Conservation (phyloP, 2,888 invertebrate species). For the Chouioia cunea region DNA sequence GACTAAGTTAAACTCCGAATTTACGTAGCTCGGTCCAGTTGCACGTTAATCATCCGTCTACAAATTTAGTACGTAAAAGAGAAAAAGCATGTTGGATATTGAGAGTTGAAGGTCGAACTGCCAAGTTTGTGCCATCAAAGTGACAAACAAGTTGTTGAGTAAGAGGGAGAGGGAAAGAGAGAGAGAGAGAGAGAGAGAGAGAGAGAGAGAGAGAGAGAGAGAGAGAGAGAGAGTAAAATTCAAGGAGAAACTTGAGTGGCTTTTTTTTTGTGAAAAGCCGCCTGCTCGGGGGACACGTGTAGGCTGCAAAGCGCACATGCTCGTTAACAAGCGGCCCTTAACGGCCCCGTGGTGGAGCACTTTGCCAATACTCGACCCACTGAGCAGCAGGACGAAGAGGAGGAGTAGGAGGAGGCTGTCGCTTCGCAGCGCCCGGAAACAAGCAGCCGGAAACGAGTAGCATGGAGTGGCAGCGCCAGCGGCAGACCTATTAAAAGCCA, state of each 20-base stretch:
- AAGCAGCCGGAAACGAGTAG: conserved; percentile 34
- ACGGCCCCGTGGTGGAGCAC: conserved; percentile 41
- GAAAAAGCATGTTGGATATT: neutral
- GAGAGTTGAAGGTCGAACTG: neutral
- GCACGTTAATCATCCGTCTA: no score
- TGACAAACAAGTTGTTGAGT: no score
- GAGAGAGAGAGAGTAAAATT: no score
- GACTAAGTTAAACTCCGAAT: neutral
- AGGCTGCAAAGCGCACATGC: conserved; percentile 18
- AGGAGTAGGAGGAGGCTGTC: neutral
- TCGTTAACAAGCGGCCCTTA: conserved; percentile 49
- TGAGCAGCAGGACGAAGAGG: conserved; percentile 45
- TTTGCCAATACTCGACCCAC: conserved; percentile 55
- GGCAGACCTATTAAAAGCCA: conserved; percentile 36
- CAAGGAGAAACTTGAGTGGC: neutral
- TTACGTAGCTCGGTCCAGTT: no score
- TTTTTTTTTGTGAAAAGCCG: neutral
- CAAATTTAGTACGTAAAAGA: neutral
- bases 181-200: no score
- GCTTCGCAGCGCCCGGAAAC: conserved; percentile 21
- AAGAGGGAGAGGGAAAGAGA: no score
- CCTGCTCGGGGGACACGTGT: neutral
- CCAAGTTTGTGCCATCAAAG: no score
- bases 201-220: no score
- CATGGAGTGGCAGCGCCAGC: conserved; percentile 12